phyloP scores from a whole-genome alignment of 2,113 vertebrate genomes.

The Chamaetylas fuelleborni region DNA sequence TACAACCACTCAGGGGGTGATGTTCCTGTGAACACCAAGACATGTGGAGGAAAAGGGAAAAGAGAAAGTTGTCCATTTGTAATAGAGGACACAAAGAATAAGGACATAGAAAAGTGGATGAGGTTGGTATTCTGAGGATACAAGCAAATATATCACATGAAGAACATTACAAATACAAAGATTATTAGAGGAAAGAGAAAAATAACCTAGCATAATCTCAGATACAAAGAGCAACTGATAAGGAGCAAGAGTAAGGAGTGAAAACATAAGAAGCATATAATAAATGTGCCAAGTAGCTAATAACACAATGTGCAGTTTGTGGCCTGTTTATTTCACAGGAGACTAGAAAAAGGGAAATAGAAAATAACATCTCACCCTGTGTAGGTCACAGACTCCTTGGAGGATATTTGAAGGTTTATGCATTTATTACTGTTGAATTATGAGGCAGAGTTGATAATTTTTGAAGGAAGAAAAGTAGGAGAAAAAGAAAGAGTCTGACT shows the following conservation, averaged over 20 bases:
- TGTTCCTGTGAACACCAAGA: background rate
- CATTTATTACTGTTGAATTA: background rate
- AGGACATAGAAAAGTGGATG: background rate
- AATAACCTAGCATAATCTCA: background rate
- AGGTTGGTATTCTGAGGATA: background rate
- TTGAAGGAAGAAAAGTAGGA: background rate
- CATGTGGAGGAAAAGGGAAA: background rate
- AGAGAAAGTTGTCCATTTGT: background rate
- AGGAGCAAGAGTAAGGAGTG: background rate
- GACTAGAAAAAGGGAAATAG: background rate
- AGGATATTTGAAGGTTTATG: background rate
- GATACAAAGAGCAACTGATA: background rate
- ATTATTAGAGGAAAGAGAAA: background rate
- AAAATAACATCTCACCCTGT: background rate
- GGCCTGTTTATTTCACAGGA: background rate
- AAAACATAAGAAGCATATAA: background rate
- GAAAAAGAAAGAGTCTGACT: background rate
- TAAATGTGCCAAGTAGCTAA: background rate
- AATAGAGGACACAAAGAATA: background rate
- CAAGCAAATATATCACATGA: background rate
- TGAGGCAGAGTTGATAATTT: background rate
- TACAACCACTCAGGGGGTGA: accelerated
- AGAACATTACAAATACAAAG: background rate
- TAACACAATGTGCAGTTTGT: background rate
- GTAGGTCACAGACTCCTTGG: background rate